Evolutionary conservation across 2,113 vertebrate genomes (phyloP).

Genomic region (Leucosticte australis): DNA sequence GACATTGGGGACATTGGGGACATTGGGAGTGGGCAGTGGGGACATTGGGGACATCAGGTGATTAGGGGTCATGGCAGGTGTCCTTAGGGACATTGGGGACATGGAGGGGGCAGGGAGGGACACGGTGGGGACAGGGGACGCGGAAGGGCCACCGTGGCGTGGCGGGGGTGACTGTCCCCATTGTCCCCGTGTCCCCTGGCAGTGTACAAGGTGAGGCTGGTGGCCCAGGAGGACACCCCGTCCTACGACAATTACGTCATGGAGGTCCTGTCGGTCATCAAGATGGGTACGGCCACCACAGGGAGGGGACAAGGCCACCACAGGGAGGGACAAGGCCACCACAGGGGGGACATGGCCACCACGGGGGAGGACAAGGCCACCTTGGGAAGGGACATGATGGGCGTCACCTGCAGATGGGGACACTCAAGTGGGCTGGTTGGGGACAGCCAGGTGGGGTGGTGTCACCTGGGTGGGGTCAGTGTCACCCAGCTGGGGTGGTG

Average conservation of each 20-base stretch:
- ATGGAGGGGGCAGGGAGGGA: background rate
- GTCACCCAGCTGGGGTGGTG: background rate
- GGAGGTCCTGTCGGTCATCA: background rate
- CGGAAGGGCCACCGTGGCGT: background rate
- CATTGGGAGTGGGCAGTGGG: too few species aligned
- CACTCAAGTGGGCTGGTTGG: background rate
- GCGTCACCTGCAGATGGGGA: background rate
- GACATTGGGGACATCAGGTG: too few species aligned
- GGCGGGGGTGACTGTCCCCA: background rate
- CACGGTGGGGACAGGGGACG: background rate
- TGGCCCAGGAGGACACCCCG: background rate
- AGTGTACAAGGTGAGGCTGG: background rate
- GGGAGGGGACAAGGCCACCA: background rate
- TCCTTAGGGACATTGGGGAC: background rate
- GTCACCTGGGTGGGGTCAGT: background rate
- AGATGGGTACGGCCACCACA: background rate
- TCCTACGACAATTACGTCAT: background rate
- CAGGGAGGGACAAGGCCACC: background rate
- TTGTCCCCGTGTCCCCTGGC: background rate
- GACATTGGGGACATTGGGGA: too few species aligned
- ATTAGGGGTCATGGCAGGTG: too few species aligned
- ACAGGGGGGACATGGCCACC: background rate
- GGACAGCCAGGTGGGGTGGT: background rate
- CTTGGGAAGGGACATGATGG: too few species aligned
- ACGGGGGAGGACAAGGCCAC: too few species aligned